Evolutionary conservation across 2,113 vertebrate species (phyloP).

Genomic region (Promerops cafer): DNA sequence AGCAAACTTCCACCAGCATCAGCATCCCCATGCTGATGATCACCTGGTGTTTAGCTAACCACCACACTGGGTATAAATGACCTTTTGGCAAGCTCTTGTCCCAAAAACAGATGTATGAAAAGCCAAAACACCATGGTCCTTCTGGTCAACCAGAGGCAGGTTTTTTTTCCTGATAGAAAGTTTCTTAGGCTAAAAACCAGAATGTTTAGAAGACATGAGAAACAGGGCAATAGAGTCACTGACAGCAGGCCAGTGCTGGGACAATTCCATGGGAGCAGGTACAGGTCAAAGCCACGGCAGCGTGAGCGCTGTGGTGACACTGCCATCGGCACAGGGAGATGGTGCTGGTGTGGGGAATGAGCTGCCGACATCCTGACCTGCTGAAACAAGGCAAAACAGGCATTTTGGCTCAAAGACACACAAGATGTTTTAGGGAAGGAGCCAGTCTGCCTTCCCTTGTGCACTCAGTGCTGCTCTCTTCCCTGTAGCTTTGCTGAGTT

Average conservation of each 20-base stretch:
- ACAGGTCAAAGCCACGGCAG: neutral
- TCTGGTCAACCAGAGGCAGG: neutral
- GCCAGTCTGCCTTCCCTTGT: neutral
- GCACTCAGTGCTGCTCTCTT: neutral
- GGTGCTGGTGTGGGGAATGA: accelerated
- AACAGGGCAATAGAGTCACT: neutral
- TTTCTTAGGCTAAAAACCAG: neutral
- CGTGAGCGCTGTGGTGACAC: accelerated
- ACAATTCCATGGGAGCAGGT: neutral
- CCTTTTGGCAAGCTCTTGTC: neutral
- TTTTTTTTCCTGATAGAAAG: neutral
- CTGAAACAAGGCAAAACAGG: neutral
- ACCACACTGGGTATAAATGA: neutral
- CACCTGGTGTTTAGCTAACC: neutral
- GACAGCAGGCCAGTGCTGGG: neutral
- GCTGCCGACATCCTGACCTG: neutral
- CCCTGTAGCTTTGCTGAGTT: neutral
- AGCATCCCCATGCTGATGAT: neutral
- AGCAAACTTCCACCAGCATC: neutral
- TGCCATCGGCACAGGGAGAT: accelerated
- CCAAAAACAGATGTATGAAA: neutral
- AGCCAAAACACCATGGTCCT: neutral
- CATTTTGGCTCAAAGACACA: neutral
- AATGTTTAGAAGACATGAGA: neutral
- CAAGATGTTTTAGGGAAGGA: neutral